phyloP scores from a whole-genome alignment of 2,113 vertebrate genomes.

The Gallinago paraguaiae region DNA sequence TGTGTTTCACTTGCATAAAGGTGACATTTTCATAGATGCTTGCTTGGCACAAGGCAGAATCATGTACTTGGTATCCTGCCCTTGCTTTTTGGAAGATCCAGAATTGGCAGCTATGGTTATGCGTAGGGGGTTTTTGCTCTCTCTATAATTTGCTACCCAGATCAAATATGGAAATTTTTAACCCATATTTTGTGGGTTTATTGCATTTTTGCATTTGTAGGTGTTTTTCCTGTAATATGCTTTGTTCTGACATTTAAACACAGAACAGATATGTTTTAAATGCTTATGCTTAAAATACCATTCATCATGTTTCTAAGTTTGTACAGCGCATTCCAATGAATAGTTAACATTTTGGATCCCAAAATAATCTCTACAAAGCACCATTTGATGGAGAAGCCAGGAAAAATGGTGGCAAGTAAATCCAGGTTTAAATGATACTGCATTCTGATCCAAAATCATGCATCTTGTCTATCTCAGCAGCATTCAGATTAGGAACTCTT shows the following conservation, averaged over 20 bases:
- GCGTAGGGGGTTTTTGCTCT: conserved; percentile 66
- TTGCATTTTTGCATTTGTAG: conserved; percentile 62
- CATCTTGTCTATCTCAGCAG: not conserved
- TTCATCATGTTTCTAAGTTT: conserved; percentile 59
- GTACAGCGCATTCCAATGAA: conserved; percentile 38
- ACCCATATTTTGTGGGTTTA: conserved; percentile 65
- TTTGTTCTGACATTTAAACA: conserved; percentile 72
- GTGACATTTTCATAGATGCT: conserved; percentile 75
- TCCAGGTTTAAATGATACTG: conserved; percentile 43
- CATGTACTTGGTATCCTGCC: conserved; percentile 76
- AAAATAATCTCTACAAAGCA: conserved; percentile 56
- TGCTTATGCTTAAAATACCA: conserved; percentile 53
- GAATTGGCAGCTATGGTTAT: conserved; percentile 71
- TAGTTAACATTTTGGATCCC: conserved; percentile 58
- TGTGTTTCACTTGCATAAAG: conserved; percentile 72
- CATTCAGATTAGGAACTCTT: conserved; percentile 50
- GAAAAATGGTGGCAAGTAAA: conserved; percentile 61
- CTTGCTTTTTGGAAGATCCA: conserved; percentile 75
- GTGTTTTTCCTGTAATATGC: conserved; percentile 61
- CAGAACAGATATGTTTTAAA: conserved; percentile 53
- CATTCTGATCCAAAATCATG: conserved; percentile 41
- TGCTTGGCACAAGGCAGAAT: conserved; percentile 70
- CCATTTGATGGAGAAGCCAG: conserved; percentile 46
- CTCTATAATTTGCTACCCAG: conserved; percentile 68
- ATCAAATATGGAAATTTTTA: conserved; percentile 72